Evolutionary conservation across 2,888 invertebrate species (phyloP), one percentile per base, ranked within the genome.

Genomic region (Sepioteuthis lessoniana): DNA sequence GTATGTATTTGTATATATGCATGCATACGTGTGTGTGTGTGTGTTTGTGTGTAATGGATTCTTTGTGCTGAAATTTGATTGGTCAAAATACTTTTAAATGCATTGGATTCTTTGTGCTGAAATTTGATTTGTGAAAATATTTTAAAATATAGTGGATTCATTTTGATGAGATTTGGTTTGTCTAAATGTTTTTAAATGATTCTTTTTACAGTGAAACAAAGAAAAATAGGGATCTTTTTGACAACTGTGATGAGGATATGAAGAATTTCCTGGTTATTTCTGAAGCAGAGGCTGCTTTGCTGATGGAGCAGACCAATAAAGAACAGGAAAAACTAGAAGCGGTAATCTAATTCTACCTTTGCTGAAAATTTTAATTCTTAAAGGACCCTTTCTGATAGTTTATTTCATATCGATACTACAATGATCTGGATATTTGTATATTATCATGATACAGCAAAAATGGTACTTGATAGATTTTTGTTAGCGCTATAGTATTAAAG

Each of bases 241-340:
- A 47, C 28, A 38, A 92, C 19, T 42, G 46, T 42, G 31, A 92
- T 92, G 42, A 47, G 7, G 47, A 92, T 31, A 92, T 92, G 42
- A 42, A 95, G 55, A 93, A 95, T 19, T 95, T 95, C 16, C 93
- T 96, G 16, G 95, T 95, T 60, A 93, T 96, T 90, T 96, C 96
- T 16, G 94, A 96, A 92, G 95, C 94, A 42, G 96, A 96, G 94
- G 95, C 95, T 2, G 93, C 93, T 35, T 94, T 95, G 31, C 94
- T 97, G 60, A 95, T 95, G 76, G 90, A 94, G 46, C 95, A 96
- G 93, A 95, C 95, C 93, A 94, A 94, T 90, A 92, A 95, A 21
- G 95, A 96, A 94, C 95, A 96, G 37, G 95, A 95, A 76, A 96
- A 95, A 95, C 91, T 95, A 93, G 95, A 96, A 93, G 94, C 95